These are phyloP conservation scores for Cecidostiba fungosa DNA, from an alignment of 2,888 invertebrate species.

Conservation along the genomic window DNA sequence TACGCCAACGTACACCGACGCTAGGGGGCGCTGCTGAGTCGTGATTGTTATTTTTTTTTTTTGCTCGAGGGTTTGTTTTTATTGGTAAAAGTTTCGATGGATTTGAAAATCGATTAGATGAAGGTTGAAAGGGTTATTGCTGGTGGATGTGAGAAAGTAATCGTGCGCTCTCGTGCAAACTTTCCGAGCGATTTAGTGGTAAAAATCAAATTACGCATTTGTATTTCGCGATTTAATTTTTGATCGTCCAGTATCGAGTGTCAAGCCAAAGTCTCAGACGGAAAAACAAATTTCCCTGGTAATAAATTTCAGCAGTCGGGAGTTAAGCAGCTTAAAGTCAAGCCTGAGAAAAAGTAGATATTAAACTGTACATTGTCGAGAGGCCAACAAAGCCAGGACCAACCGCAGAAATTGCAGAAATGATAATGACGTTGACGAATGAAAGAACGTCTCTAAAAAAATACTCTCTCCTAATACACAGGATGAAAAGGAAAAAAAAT, in stretches of 20 bases:
- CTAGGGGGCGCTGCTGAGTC: slow-evolving; percentile 32
- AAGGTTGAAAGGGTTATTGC: not conserved
- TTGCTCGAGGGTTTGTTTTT: not conserved
- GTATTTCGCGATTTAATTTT: too few relatives aligned
- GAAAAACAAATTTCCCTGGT: too few relatives aligned
- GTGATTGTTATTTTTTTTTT: not conserved
- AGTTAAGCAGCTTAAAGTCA: not conserved
- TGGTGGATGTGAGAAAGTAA: too few relatives aligned
- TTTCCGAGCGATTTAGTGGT: too few relatives aligned
- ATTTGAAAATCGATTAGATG: not conserved
- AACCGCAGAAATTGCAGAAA: slow-evolving; percentile 17
- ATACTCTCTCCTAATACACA: slow-evolving; percentile 13
- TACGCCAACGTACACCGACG: not conserved
- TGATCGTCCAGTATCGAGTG: too few relatives aligned
- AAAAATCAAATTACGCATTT: too few relatives aligned
- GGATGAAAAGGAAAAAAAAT: not conserved
- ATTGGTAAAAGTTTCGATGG: not conserved
- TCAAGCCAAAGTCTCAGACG: too few relatives aligned
- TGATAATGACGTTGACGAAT: slow-evolving; percentile 25
- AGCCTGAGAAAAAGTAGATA: not conserved
- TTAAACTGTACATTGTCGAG: not conserved
- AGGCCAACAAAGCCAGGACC: not conserved
- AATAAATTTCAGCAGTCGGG: not conserved
- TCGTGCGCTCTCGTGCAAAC: too few relatives aligned
- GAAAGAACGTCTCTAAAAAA: slow-evolving; percentile 28